Evolutionary conservation across 2,888 invertebrate species (phyloP).

Genomic region (Venustoraphidia nigricollis): DNA sequence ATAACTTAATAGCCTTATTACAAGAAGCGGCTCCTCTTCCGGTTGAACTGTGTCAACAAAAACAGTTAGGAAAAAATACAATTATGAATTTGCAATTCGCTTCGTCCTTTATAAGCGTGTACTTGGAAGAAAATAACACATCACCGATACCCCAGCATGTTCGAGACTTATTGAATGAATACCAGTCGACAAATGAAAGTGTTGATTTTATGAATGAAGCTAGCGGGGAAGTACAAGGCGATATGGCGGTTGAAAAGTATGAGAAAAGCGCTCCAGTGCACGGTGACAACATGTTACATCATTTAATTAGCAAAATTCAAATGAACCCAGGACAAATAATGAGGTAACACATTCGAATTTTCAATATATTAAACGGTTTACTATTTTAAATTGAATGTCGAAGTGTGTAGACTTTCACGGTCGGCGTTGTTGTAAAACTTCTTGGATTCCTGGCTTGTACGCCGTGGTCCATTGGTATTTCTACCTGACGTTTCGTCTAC

Average conservation of each 20-base stretch:
- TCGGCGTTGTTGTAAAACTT: no score
- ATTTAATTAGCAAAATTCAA: conserved; percentile 56
- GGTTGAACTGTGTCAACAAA: conserved; percentile 23
- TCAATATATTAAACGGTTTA: neutral
- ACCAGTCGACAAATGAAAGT: conserved; percentile 35
- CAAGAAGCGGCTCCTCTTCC: conserved; percentile 44
- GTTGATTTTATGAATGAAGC: conserved; percentile 11
- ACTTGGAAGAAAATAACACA: conserved; percentile 33
- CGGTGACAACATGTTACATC: conserved; percentile 69
- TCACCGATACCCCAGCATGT: conserved; percentile 39
- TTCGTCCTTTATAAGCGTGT: conserved; percentile 41
- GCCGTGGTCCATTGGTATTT: no score
- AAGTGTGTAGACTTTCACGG: no score
- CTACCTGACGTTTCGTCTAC: no score
- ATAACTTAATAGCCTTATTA: conserved; percentile 52
- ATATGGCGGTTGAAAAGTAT: conserved; percentile 46
- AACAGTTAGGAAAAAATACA: conserved; percentile 17
- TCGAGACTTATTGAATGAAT: conserved; percentile 42
- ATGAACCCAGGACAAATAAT: conserved; percentile 68
- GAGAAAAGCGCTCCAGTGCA: conserved; percentile 67
- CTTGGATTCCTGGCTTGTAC: no score
- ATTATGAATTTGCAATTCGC: conserved; percentile 28
- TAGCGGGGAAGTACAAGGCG: conserved; percentile 13
- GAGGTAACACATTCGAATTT: conserved; percentile 35
- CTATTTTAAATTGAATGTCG: neutral